These are phyloP conservation scores for Gracilinanus agilis DNA, from an alignment of 2,113 vertebrate species.

Conservation along the genomic window DNA sequence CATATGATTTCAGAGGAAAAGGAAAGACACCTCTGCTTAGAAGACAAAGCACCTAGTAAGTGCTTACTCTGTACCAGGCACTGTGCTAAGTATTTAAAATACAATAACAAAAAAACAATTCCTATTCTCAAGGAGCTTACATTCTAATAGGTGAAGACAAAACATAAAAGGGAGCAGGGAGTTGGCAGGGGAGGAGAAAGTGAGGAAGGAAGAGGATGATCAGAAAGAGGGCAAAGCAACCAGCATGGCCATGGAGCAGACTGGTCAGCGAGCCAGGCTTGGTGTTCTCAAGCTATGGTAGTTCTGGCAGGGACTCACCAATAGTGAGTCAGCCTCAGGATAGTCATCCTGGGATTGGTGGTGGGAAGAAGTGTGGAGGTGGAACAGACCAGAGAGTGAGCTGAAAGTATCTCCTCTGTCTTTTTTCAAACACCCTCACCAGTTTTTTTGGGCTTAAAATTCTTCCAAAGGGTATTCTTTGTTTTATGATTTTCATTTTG, in stretches of 20 bases:
- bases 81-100: background rate
- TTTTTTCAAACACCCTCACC: conserved; percentile 18
- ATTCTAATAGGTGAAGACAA: background rate
- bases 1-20: background rate
- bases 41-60: background rate
- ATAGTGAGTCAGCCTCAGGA: background rate
- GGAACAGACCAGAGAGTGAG: background rate
- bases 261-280: background rate
- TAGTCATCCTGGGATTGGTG: background rate
- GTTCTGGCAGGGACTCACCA: no score
- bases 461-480: background rate
- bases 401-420: background rate
- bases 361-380: background rate
- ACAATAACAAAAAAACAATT: background rate
- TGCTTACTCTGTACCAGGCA: background rate
- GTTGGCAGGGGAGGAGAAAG: no score
- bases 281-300: no score
- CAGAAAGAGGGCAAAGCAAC: background rate
- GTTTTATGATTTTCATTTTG: conserved; percentile 30
- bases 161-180: background rate
- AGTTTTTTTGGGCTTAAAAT: conserved; percentile 36
- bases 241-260: background rate
- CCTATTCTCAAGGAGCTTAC: background rate
- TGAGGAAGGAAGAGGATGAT: background rate
- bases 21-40: background rate